Evolutionary conservation across 2,797 vertebrate species (phyloP), one percentile per base, ranked within the genome.

Genomic region (Lepus townsendii): DNA sequence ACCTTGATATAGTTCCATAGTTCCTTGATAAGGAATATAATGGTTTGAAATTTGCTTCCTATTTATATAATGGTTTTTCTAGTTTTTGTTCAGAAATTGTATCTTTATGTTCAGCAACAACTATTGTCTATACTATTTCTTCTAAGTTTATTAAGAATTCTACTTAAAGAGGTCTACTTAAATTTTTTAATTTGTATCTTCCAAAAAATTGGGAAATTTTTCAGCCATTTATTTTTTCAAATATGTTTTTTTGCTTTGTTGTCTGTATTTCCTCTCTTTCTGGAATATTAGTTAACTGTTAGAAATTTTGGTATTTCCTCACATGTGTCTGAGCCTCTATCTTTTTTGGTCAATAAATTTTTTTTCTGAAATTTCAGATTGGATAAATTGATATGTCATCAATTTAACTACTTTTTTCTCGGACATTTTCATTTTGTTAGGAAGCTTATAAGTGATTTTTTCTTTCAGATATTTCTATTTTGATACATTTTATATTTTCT

Each of bases 21-120:
- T 78, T 94, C 87, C 19, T 83, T 2, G 90, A 9, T 76, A 14
- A 73, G 27, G n/a, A 77, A 42, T 82, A 22, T 69, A 65, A 12
- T 86, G 30, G 26, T 83, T 87, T 87, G 26, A 75, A 11, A 54
- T 90, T 89, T 92, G 27, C 26, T 42, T 87, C 50, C 42, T 72
- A 2, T 54, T 0, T 90, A 22, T 47, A 27, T 38, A 89, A 62
- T 72, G 3, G 16, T 75, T 77, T 87, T 85, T 10, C 38, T 89
- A 20, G 32, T 14, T 92, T 7, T 24, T 79, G 38, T 94, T 79
- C 65, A 92, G 38, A 32, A 6, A 79, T 54, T 30, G 1, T 90
- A 42, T 35, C 30, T 92, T 82, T 57, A 77, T 82, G 89, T 92
- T 72, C 10, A 73, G 27, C 8, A 88, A 30, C 38, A 66, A 65